These are phyloP conservation scores for Drosophila simulans DNA, from an alignment of 1,140 invertebrate genomes.

Conservation along the genomic window DNA sequence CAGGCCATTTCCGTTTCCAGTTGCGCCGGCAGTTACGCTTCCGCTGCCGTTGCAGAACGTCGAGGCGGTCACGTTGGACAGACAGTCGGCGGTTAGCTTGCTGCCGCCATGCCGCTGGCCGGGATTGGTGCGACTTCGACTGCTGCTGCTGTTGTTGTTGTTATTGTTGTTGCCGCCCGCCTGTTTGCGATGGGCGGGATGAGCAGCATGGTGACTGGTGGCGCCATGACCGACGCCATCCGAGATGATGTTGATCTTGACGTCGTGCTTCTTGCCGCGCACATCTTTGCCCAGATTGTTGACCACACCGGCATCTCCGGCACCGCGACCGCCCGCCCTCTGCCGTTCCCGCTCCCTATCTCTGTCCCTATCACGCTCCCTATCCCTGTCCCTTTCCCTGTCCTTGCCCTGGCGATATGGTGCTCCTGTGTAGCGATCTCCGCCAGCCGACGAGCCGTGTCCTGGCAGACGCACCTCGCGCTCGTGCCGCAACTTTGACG, in stretches of 20 bases:
- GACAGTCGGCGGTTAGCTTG: conserved; percentile 55
- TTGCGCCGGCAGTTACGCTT: conserved; percentile 2
- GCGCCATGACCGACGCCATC: conserved; percentile 49
- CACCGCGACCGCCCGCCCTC: conserved; percentile 43
- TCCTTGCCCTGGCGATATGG: conserved; percentile 53
- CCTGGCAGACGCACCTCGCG: conserved; percentile 18
- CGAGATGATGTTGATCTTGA: conserved; percentile 80
- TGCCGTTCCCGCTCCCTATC: conserved; percentile 20
- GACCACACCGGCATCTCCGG: conserved; percentile 65
- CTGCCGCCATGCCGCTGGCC: conserved; percentile 5
- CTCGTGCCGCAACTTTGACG: conserved; percentile 39
- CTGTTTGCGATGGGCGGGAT: conserved; percentile 25
- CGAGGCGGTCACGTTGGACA: conserved; percentile 79
- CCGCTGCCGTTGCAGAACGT: conserved; percentile 73
- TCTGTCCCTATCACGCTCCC: conserved; percentile 11
- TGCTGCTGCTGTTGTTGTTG: conserved; percentile 26
- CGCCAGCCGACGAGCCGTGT: conserved; percentile 23
- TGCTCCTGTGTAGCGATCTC: conserved; percentile 59
- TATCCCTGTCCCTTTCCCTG: conserved; percentile 16
- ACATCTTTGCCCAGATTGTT: conserved; percentile 72
- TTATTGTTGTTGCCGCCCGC: conserved; percentile 30
- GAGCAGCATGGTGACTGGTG: not conserved
- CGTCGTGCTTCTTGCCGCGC: conserved; percentile 77
- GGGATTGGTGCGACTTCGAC: conserved; percentile 14
- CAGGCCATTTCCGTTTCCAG: not conserved